Evolutionary conservation across 2,888 invertebrate genomes (phyloP), one percentile per base, ranked within the genome.

Genomic region (Stramonita haemastoma): DNA sequence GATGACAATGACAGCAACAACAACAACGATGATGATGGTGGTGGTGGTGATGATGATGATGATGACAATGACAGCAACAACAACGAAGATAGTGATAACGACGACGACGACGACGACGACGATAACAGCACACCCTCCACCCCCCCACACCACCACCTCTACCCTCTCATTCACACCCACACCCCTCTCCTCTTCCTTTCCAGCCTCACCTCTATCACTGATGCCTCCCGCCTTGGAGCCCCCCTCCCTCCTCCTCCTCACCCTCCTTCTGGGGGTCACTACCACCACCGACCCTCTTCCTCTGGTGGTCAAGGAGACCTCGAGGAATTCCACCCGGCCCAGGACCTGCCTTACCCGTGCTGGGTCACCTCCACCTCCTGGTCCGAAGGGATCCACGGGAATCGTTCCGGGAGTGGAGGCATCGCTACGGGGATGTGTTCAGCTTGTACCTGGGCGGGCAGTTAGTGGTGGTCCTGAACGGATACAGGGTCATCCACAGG

Each of bases 381-480:
- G 86, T 19, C 60, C 15, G 60, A 1, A n/a, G n/a, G 57, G 87
- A 87, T 56, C 79, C 77, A 26, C 29, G 87, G 34, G 8, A 29
- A 1, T 17, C 17, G 22, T 79, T 77, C 77, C n/a, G 29, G 29
- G 46, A 8, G 13, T 87, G 87, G 87, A 46, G 87, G 56, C 19
- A 19, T 4, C 87, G 29, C 46, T 87, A 87, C 77, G 90, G 90
- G 22, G 89, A 90, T 56, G 79, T 90, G 36, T 90, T 90, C 70
- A 90, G 90, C 73, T 84, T 90, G 84, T 84, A 87, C 77, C 57
- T 90, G 84, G 90, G 90, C 32, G 11, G 56, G 11, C 36, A 34
- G 34, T 87, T 89, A 19, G 88, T 90, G 36, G 90, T 91, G 46
- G 90, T 90, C 19, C 77, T 91, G 60, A 91, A 88, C 87, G 89